These are phyloP conservation scores for Parapsyche elsis DNA, from an alignment of 1,140 invertebrate species.

Conservation along the genomic window DNA sequence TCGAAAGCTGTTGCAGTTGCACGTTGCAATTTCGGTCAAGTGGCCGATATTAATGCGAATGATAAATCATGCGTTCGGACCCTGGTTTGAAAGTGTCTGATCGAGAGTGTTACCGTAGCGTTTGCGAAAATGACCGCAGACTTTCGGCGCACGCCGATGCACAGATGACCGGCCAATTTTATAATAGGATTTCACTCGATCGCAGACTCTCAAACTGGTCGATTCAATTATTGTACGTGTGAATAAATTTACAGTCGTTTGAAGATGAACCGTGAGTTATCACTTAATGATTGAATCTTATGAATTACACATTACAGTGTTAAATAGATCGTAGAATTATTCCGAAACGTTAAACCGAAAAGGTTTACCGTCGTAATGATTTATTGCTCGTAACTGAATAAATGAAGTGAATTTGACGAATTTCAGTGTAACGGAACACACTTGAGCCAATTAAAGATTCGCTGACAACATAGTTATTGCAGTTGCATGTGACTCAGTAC, in stretches of 20 bases:
- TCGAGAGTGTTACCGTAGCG: neutral
- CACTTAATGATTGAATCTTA: no score
- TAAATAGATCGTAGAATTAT: no score
- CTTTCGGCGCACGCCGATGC: conserved; percentile 56
- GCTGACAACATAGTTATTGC: no score
- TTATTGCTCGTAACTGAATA: no score
- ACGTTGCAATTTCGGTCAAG: conserved; percentile 41
- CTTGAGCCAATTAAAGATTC: no score
- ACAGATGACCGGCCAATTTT: conserved; percentile 70
- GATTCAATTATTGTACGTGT: neutral
- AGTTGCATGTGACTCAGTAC: no score
- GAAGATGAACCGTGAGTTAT: no score
- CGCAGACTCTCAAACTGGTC: conserved; percentile 43
- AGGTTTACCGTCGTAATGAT: no score
- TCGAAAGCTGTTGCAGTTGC: neutral
- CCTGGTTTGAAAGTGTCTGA: conserved; percentile 40
- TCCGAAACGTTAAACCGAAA: no score
- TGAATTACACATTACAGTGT: no score
- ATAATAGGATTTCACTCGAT: conserved; percentile 61
- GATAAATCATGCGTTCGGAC: conserved; percentile 60
- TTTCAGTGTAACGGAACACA: no score
- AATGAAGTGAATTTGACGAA: no score
- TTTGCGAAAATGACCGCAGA: conserved; percentile 31
- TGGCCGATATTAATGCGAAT: conserved; percentile 61
- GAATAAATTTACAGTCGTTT: neutral